A percentile compares a stretch with the other conserved stretches of the same genome.
These are phyloP conservation scores for Tragelaphus scriptus DNA, from an alignment of 2,113 vertebrate species.

Conservation along the genomic window DNA sequence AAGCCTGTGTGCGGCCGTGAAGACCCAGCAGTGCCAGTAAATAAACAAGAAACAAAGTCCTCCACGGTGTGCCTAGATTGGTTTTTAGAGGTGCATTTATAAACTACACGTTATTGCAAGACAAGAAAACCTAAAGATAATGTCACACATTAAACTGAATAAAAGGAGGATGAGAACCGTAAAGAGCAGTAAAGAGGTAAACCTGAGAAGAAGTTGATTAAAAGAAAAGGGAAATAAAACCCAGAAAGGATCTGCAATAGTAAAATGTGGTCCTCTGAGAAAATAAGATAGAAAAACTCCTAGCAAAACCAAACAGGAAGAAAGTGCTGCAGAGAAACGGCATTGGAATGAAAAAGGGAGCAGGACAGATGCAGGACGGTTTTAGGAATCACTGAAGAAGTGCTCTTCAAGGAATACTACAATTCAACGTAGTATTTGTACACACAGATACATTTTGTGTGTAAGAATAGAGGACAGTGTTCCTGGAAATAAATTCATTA, in stretches of 20 bases:
- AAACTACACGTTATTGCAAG: not conserved
- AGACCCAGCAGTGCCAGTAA: not conserved
- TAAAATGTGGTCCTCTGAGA: not conserved
- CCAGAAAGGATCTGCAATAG: not conserved
- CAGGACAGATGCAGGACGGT: fast-evolving
- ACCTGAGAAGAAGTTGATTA: not conserved
- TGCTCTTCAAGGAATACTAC: too few species aligned
- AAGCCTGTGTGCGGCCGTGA: fast-evolving
- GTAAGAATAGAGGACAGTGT: not conserved
- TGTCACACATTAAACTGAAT: not conserved
- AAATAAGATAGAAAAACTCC: not conserved
- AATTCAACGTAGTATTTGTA: too few species aligned
- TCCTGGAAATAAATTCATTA: not conserved
- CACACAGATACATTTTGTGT: not conserved
- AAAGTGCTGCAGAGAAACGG: not conserved
- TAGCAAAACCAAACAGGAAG: not conserved
- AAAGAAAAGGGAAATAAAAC: not conserved
- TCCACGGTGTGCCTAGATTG: not conserved
- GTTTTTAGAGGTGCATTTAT: not conserved
- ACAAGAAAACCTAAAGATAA: not conserved
- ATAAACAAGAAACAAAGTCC: not conserved
- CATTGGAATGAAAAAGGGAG: not conserved
- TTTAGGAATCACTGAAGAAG: not conserved
- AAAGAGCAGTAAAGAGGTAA: not conserved
- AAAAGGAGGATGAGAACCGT: not conserved